A percentile compares a stretch with the other conserved stretches of the same genome.
phyloP scores from a whole-genome alignment of 1,140 invertebrate genomes.

The Drosophila pallidifrons region DNA sequence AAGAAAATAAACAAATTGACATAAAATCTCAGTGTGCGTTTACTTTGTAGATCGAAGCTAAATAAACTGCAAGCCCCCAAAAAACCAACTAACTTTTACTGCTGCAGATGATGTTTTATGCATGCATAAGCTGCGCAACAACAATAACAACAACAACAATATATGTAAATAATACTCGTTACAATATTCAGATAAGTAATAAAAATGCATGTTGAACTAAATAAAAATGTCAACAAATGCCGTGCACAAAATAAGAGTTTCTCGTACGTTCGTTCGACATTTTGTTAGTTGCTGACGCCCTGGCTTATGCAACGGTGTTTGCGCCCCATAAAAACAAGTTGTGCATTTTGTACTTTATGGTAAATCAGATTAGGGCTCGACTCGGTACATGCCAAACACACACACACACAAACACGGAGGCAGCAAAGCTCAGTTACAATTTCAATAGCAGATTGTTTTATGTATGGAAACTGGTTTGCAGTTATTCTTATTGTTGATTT shows the following conservation, averaged over 20 bases:
- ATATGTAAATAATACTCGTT: slow-evolving; percentile 2
- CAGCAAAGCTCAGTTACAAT: slow-evolving; percentile 61
- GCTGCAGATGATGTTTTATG: slow-evolving; percentile 59
- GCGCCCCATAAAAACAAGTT: slow-evolving; percentile 40
- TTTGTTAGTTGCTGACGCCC: slow-evolving; percentile 53
- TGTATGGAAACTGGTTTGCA: slow-evolving; percentile 31
- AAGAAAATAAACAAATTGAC: slow-evolving; percentile 57
- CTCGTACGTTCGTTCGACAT: slow-evolving; percentile 30
- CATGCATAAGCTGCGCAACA: slow-evolving; percentile 34
- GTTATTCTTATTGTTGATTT: slow-evolving; percentile 71
- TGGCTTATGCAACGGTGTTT: slow-evolving; percentile 54
- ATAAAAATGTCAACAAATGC: slow-evolving; percentile 55
- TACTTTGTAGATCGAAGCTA: slow-evolving; percentile 64
- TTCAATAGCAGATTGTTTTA: slow-evolving; percentile 74
- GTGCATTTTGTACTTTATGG: slow-evolving; percentile 70
- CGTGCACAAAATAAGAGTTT: slow-evolving; percentile 10
- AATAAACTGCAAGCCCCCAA: slow-evolving; percentile 50
- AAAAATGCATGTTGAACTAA: slow-evolving; percentile 51
- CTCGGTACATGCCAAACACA: slow-evolving; percentile 24
- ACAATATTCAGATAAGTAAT: slow-evolving; percentile 39
- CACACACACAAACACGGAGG: slow-evolving; percentile 8
- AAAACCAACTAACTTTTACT: slow-evolving; percentile 48
- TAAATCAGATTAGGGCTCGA: slow-evolving; percentile 70
- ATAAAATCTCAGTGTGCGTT: slow-evolving; percentile 66
- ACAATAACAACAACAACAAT: slow-evolving; percentile 8